Evolutionary conservation across 2,113 vertebrate genomes (phyloP), one percentile per base, ranked within the genome.

Genomic region (Micromys minutus): DNA sequence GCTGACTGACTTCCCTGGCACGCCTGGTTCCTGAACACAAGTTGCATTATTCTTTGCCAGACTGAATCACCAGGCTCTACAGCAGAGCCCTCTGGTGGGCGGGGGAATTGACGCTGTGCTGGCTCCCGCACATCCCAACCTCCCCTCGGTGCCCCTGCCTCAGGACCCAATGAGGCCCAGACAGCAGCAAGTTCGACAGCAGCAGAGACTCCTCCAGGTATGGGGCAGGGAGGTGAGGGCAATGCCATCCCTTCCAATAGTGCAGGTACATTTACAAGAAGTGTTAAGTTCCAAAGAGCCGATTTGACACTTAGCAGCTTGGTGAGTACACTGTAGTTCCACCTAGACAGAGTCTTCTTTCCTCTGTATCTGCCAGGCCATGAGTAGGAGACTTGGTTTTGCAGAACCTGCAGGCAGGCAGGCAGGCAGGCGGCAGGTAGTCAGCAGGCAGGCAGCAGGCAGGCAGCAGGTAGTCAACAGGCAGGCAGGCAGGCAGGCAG

Each of bases 181-280:
- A 17, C 98, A 98, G 92, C 98, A 98, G 21, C 98, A 97, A 87
- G 93, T 97, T 76, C 96, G 97, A 9, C 98, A 97, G 90, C 98
- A 98, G 90, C 98, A 98, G 96, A 95, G 98, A 26, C 98, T 98
- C n/a, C 97, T 98, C 91, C 98, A 98, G 98, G 98, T 98, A 97
- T 21, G 97, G 39, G 55, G 34, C 74, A 29, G 77, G 74, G 63
- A 12, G 61, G 24, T 3, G 71, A 72, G 65, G 29, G 22, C 61
- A 5, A 0, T 6, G 50, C 5, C 21, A 3, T 39, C 59, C 75
- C n/a, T 79, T 31, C 57, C 19, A 17, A 17, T 34, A 61, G 55
- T 55, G 67, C 80, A 57, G 52, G 34, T 34, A 7, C n/a, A 34
- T 47, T 45, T 16, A 63, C 61, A 2, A 52, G 39, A 36, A 34